Percentiles rank a stretch among this genome's conserved stretches.
Conservation (phyloP, 2,113 vertebrate species). For the Varanus salvator region DNA sequence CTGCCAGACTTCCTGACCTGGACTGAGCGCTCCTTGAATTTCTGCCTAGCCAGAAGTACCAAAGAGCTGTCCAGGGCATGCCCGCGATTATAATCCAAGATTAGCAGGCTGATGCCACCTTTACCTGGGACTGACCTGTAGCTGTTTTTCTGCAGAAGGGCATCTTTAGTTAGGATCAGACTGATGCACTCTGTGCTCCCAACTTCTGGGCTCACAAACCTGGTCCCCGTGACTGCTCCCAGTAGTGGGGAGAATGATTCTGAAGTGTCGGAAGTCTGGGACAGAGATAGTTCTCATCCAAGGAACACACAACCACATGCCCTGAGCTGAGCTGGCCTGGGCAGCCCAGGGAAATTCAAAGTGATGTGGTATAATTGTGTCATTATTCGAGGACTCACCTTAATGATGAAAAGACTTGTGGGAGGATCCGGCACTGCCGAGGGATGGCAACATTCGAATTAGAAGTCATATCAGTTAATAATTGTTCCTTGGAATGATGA, state of each 20-base stretch:
- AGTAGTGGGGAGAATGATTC: neutral
- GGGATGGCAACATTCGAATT: neutral
- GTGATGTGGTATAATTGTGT: neutral
- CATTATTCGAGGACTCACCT: neutral
- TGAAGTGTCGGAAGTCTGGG: neutral
- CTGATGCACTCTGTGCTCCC: no score
- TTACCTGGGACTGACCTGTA: neutral
- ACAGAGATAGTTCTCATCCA: neutral
- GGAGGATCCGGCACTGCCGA: neutral
- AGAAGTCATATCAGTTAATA: neutral
- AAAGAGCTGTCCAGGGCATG: no score
- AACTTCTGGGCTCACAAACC: neutral
- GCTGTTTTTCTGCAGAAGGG: neutral
- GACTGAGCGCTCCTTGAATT: neutral
- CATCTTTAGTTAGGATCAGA: neutral
- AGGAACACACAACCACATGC: neutral
- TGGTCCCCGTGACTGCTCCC: neutral
- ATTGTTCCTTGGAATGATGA: neutral
- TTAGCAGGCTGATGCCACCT: neutral
- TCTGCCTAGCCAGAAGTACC: neutral
- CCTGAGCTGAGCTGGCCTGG: neutral
- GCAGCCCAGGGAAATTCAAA: neutral
- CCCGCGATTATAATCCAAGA: neutral
- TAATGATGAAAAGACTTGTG: neutral
- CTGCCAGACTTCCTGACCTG: neutral